These are phyloP conservation scores for Ictalurus punctatus DNA, from an alignment of 2,113 vertebrate species.

Conservation along the genomic window DNA sequence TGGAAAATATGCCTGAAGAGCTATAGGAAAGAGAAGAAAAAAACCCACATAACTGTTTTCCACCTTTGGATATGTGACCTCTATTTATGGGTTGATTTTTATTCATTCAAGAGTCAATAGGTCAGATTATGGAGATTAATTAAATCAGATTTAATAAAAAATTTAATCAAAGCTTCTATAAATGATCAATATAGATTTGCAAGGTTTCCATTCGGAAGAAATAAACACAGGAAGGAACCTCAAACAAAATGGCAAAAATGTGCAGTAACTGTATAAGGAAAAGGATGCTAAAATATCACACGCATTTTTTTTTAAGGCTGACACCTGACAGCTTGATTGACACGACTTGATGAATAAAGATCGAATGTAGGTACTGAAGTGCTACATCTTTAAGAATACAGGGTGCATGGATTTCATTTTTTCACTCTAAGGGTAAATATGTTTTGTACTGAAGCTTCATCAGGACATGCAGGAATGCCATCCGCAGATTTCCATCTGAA, in stretches of 20 bases:
- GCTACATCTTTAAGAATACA: not conserved
- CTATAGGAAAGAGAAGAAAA: not conserved
- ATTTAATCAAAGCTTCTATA: not conserved
- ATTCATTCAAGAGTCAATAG: not conserved
- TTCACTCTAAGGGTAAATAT: not conserved
- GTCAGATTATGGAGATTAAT: not conserved
- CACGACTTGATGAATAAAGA: not conserved
- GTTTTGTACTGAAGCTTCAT: not conserved
- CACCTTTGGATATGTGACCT: not conserved
- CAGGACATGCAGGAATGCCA: not conserved
- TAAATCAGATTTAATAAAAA: not conserved
- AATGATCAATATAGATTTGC: not conserved
- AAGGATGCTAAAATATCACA: not conserved
- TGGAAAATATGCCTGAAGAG: not conserved
- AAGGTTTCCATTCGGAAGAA: not conserved
- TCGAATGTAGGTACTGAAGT: not conserved
- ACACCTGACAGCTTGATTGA: not conserved
- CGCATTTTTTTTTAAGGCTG: not conserved
- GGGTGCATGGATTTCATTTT: too few species aligned
- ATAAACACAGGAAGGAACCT: not conserved
- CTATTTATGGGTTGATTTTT: not conserved
- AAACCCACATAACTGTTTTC: not conserved
- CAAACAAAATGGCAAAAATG: not conserved
- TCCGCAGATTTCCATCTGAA: not conserved
- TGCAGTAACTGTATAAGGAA: not conserved